Evolutionary conservation across 1,140 invertebrate species (phyloP).

Genomic region (Xylocopa sonorina): DNA sequence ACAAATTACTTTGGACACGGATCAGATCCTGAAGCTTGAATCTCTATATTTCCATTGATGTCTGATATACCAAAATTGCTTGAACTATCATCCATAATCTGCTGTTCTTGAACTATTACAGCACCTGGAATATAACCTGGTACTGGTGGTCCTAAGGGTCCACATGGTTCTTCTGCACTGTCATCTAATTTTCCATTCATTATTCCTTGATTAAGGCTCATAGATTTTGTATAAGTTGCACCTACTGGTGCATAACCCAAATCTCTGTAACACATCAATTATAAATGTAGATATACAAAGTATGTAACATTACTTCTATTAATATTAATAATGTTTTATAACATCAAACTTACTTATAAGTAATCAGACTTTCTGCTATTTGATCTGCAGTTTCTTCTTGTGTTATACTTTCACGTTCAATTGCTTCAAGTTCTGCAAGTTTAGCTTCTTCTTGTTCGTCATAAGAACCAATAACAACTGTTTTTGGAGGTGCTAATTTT

Average conservation of each 20-base stretch:
- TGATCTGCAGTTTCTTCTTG: constrained; percentile 26
- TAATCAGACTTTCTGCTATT: constrained; percentile 29
- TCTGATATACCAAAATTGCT: not conserved
- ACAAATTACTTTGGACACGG: not conserved
- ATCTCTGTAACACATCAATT: constrained; percentile 44
- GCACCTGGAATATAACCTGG: constrained; percentile 59
- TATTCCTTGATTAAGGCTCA: not conserved
- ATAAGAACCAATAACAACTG: constrained; percentile 35
- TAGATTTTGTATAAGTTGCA: not conserved
- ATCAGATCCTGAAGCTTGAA: not conserved
- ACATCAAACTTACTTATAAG: constrained; percentile 49
- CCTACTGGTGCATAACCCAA: constrained; percentile 61
- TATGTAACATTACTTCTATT: not conserved
- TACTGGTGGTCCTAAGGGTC: constrained; percentile 57
- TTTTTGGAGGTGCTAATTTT: constrained; percentile 55
- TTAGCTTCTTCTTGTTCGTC: constrained; percentile 56
- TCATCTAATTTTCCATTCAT: constrained; percentile 9
- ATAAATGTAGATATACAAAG: not conserved
- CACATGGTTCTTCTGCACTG: constrained; percentile 39
- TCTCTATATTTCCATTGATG: not conserved
- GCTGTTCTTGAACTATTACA: constrained; percentile 36
- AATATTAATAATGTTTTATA: not conserved
- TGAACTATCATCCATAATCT: not conserved
- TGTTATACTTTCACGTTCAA: constrained; percentile 60
- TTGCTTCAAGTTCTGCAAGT: constrained; percentile 64